A percentile compares a stretch with the other conserved stretches of the same genome.
phyloP scores from a whole-genome alignment of 1,140 invertebrate genomes.

The Dryas iulia region DNA sequence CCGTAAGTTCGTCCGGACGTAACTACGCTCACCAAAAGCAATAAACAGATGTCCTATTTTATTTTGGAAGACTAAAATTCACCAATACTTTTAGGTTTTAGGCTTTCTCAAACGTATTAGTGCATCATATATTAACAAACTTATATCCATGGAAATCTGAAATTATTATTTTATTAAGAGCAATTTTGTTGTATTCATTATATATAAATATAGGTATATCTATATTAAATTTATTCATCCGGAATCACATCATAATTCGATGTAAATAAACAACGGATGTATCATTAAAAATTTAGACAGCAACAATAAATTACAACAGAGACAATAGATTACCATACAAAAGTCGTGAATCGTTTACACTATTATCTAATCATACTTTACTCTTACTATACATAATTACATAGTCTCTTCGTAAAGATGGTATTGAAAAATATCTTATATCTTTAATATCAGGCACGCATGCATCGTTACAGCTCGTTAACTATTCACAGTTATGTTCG shows the following conservation, averaged over 20 bases:
- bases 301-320: conserved; percentile 31
- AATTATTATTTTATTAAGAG: not conserved
- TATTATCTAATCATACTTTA: conserved; percentile 35
- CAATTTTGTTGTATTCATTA: conserved; percentile 11
- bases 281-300: conserved; percentile 21
- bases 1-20: not conserved
- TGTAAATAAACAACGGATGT: conserved; percentile 21
- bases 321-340: conserved; percentile 27
- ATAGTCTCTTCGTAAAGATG: conserved; percentile 47
- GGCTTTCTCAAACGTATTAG: conserved; percentile 12
- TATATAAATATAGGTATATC: conserved; percentile 16
- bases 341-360: conserved; percentile 32
- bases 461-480: conserved; percentile 46
- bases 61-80: conserved; percentile 31
- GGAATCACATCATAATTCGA: conserved; percentile 21
- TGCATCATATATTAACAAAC: conserved; percentile 8
- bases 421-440: conserved; percentile 69
- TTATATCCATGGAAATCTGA: conserved; percentile 12
- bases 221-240: conserved; percentile 9
- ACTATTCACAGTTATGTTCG: conserved; percentile 50
- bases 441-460: conserved; percentile 68
- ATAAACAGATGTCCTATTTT: conserved; percentile 4
- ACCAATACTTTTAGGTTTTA: conserved; percentile 24
- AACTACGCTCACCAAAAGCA: conserved; percentile 13
- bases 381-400: conserved; percentile 41